These are phyloP conservation scores for Dasyprocta punctata DNA, from an alignment of 2,113 vertebrate genomes.

Conservation along the genomic window DNA sequence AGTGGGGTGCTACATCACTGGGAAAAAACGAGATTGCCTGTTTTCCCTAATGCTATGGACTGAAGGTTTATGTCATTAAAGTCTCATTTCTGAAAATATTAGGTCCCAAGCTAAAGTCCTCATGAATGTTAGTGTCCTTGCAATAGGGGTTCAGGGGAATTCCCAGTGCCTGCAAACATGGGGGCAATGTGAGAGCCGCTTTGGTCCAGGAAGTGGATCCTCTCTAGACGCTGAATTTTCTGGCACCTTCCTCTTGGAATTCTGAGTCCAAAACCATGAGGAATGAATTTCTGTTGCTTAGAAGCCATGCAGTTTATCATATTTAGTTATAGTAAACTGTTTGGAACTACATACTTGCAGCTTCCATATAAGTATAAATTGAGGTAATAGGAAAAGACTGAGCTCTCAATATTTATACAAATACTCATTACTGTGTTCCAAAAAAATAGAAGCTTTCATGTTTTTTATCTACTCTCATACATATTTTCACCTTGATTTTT, in stretches of 20 bases:
- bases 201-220: not conserved
- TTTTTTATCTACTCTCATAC: not conserved
- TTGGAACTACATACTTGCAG: not conserved
- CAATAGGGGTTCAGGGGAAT: too few species aligned
- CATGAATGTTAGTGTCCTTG: not conserved
- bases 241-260: not conserved
- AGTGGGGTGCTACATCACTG: too few species aligned
- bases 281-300: not conserved
- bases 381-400: not conserved
- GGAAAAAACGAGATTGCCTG: not conserved
- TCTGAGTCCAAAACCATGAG: not conserved
- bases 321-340: too few species aligned
- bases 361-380: not conserved
- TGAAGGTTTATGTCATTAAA: not conserved
- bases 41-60: not conserved
- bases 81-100: not conserved
- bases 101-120: not conserved
- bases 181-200: too few species aligned
- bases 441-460: not conserved
- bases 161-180: not conserved
- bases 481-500: not conserved
- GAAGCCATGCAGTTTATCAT: not conserved
- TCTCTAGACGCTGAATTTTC: not conserved
- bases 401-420: not conserved
- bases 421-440: not conserved